These are phyloP conservation scores for Tenthredo mesomela DNA, from an alignment of 2,888 invertebrate species.

Conservation along the genomic window DNA sequence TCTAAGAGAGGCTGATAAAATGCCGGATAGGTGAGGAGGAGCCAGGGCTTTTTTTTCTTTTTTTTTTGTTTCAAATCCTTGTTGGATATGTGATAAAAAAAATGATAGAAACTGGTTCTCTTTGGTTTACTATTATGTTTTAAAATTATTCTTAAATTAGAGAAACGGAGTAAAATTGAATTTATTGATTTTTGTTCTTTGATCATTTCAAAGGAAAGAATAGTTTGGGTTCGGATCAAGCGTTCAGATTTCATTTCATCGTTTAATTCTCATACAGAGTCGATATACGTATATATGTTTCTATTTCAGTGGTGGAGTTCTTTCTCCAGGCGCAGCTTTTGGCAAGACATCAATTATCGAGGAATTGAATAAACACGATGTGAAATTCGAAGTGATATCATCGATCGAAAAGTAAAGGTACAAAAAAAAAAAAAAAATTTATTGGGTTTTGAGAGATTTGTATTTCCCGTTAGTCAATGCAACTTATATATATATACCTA, in stretches of 20 bases:
- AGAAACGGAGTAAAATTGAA: background rate
- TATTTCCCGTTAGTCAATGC: background rate
- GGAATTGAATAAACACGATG: slow-evolving; percentile 85
- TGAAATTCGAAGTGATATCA: slow-evolving; percentile 84
- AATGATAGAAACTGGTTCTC: background rate
- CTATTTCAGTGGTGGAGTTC: slow-evolving; percentile 89
- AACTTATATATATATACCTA: background rate
- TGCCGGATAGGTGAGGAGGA: slow-evolving; percentile 86
- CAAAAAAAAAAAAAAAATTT: too few species aligned
- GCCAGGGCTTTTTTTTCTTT: background rate
- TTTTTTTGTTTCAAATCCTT: background rate
- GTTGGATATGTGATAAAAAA: slow-evolving; percentile 45
- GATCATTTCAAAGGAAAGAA: background rate
- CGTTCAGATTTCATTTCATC: slow-evolving; percentile 7
- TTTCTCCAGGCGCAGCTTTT: slow-evolving; percentile 93
- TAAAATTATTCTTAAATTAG: background rate
- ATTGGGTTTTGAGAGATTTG: background rate
- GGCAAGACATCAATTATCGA: slow-evolving; percentile 88
- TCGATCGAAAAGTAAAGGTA: slow-evolving; percentile 63
- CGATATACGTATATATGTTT: slow-evolving; percentile 50
- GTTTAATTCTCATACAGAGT: slow-evolving; percentile 24
- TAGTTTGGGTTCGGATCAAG: background rate
- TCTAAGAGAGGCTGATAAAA: slow-evolving; percentile 86
- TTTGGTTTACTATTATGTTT: background rate
- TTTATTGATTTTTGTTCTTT: background rate